A percentile compares a stretch with the other conserved stretches of the same genome.
Conservation (phyloP, 2,113 vertebrate species). For the Syrmaticus mikado region DNA sequence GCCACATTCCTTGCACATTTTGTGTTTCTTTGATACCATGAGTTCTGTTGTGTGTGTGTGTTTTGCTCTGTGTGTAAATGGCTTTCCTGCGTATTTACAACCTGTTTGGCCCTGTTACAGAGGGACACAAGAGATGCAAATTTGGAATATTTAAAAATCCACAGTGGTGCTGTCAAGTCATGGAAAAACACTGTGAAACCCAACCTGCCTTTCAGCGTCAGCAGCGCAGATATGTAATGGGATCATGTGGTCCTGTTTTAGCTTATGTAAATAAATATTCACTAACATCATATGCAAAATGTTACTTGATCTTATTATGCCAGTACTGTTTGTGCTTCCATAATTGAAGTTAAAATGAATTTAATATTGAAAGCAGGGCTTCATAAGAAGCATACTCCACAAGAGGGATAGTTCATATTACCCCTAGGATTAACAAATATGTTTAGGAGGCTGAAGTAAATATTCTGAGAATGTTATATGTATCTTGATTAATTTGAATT, state of each 20-base stretch:
- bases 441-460: neutral
- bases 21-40: neutral
- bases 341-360: conserved; percentile 7
- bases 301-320: conserved; percentile 27
- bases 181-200: neutral
- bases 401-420: neutral
- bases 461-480: neutral
- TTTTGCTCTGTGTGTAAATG: neutral
- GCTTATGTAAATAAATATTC: conserved; percentile 8
- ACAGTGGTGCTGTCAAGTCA: neutral
- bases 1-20: neutral
- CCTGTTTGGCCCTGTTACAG: neutral
- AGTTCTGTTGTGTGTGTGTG: neutral
- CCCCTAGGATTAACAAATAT: neutral
- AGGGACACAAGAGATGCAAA: neutral
- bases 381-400: neutral
- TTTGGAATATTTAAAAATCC: neutral
- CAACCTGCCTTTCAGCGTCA: neutral
- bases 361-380: conserved; percentile 20
- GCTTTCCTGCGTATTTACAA: conserved; percentile 4
- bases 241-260: neutral
- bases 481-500: conserved; percentile 2
- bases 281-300: neutral
- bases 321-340: conserved; percentile 1
- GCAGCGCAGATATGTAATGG: neutral